Percentiles rank a stretch among this genome's conserved stretches.
phyloP scores from a whole-genome alignment of 2,113 vertebrate species.

The Tor tambroides region DNA sequence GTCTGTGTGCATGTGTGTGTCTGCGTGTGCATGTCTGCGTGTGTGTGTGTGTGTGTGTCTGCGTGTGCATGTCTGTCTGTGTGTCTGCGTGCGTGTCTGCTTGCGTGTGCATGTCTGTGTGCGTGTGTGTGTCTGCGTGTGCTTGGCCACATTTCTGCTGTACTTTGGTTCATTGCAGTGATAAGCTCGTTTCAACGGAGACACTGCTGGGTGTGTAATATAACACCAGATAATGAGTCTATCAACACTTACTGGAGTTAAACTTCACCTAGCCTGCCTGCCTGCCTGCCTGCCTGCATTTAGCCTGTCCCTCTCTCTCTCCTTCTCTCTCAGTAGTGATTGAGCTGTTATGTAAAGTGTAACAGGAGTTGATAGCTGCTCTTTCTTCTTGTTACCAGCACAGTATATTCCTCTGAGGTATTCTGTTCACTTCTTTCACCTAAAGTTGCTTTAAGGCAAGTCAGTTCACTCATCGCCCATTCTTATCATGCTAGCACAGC shows the following conservation, averaged over 20 bases:
- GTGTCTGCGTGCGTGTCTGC: too few species aligned
- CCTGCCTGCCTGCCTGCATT: conserved; percentile 23
- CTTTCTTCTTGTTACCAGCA: too few species aligned
- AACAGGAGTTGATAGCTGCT: not conserved
- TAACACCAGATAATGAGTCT: conserved; percentile 37
- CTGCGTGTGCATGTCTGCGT: too few species aligned
- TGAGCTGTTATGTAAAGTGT: conserved; percentile 8
- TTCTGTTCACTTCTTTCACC: too few species aligned
- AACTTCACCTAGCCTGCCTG: not conserved
- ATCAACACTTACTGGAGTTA: conserved; percentile 38
- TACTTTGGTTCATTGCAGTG: conserved; percentile 51
- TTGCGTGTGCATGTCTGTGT: too few species aligned
- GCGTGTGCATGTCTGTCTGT: too few species aligned
- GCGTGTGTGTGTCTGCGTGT: conserved; percentile 21
- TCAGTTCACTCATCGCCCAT: not conserved
- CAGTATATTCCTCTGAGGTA: too few species aligned
- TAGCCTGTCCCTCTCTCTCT: not conserved
- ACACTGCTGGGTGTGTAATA: conserved; percentile 32
- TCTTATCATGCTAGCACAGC: conserved; percentile 9
- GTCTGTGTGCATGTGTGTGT: too few species aligned
- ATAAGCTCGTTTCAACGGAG: conserved; percentile 42
- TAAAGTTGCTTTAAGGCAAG: not conserved
- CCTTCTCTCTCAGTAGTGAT: too few species aligned
- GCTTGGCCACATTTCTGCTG: conserved; percentile 44
- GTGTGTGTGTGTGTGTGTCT: too few species aligned